phyloP scores from a whole-genome alignment of 2,797 vertebrate genomes.

The Hippoglossus hippoglossus region DNA sequence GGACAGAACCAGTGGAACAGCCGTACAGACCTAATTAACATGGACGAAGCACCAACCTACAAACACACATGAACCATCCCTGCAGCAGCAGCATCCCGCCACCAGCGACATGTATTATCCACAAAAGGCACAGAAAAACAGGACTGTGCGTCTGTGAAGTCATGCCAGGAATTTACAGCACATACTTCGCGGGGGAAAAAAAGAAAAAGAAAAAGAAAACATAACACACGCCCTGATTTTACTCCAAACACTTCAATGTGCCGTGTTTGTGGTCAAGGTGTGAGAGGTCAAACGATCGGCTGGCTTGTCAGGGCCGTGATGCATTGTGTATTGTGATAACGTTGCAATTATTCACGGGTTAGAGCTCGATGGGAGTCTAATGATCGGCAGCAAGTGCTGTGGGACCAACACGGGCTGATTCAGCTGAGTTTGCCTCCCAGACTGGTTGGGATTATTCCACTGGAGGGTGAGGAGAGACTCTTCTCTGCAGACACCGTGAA shows the following conservation, averaged over 20 bases:
- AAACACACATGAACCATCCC: constrained; percentile 37
- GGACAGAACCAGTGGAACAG: constrained; percentile 21
- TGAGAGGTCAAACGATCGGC: constrained; percentile 32
- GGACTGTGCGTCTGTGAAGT: constrained; percentile 57
- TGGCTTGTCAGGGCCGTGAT: neutral
- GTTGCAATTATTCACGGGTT: constrained; percentile 26
- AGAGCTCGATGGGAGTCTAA: constrained; percentile 44
- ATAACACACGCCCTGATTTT: constrained; percentile 25
- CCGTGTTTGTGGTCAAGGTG: constrained; percentile 20
- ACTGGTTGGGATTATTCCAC: constrained; percentile 6
- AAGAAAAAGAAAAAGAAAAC: neutral
- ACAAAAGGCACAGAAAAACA: constrained; percentile 58
- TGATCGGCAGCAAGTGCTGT: constrained; percentile 26
- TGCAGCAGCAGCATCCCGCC: constrained; percentile 39
- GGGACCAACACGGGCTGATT: neutral
- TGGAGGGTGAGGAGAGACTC: neutral
- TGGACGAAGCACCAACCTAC: constrained; percentile 24
- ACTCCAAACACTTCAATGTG: constrained; percentile 42
- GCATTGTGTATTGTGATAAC: constrained; percentile 9
- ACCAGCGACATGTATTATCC: constrained; percentile 62
- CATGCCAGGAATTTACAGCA: constrained; percentile 65
- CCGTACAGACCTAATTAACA: constrained; percentile 32
- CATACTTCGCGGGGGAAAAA: constrained; percentile 26
- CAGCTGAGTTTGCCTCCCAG: neutral
- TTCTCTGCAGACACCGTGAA: constrained; percentile 46